Evolutionary conservation across 2,797 vertebrate genomes (phyloP), one percentile per base, ranked within the genome.

Genomic region (Fistularia tabacaria): DNA sequence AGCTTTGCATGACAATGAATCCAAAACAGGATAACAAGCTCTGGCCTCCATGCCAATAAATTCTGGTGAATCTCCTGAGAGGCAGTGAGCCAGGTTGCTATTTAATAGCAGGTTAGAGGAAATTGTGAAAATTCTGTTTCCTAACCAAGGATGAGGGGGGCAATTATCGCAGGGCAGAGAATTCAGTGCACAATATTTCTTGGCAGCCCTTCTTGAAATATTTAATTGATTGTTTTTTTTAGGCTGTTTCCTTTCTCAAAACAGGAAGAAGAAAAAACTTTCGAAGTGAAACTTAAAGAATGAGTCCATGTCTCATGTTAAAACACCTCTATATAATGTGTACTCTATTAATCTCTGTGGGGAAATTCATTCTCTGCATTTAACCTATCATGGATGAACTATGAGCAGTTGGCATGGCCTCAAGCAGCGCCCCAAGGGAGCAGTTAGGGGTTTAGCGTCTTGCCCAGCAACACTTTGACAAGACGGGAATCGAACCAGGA

Each of bases 101-200:
- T 75, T 72, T 82, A 82, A 82, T 74, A 82, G 63, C 60, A 80
- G 67, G 63, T 74, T 69, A 77, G 76, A 79, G 83, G 84, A 75
- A 79, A 58, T 75, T 47, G 49, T 53, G 67, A 69, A 84, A 77
- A 85, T 76, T 82, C 70, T 83, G 70, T 85, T 84, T 85, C 79
- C 78, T 57, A 74, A 74, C 57, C 84, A 88, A 87, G 80, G 84
- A 85, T 81, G 70, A 69, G 57, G 45, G 46, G 78, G 55, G 65
- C 57, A 68, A 71, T 71, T 71, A 69, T 76, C 63, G 37, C 43
- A 38, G 62, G 62, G 51, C 0, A 38, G 50, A 47, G 14, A 50
- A 62, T 56, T 54, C 49, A 15, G 36, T 1, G 14, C 46, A 7
- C 59, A 61, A 70, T 55, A 69, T 68, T 73, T 81, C 62, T 55